These are phyloP conservation scores for Pandemis heparana DNA, from an alignment of 2,888 invertebrate species.

Conservation along the genomic window DNA sequence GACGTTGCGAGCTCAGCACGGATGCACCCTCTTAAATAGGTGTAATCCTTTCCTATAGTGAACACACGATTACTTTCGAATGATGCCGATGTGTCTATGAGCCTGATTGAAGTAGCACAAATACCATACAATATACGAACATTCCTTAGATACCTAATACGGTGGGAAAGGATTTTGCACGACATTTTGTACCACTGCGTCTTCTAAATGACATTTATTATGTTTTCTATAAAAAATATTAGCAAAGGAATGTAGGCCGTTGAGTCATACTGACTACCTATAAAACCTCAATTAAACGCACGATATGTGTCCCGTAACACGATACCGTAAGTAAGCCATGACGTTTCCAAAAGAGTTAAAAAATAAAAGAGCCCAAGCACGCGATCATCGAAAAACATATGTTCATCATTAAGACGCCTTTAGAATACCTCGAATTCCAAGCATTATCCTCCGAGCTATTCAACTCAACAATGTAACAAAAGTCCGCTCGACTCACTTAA, in stretches of 20 bases:
- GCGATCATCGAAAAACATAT: conserved; percentile 68
- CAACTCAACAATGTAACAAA: conserved; percentile 66
- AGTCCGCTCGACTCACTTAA: conserved; percentile 82
- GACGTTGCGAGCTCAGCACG: too few relatives aligned
- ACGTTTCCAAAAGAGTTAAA: conserved; percentile 50
- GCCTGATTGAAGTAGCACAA: too few relatives aligned
- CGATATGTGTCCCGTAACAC: conserved; percentile 50
- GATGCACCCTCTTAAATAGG: too few relatives aligned
- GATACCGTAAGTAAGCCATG: conserved; percentile 51
- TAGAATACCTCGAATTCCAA: conserved; percentile 76
- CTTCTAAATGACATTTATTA: neutral
- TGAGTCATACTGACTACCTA: conserved; percentile 10
- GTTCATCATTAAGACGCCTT: conserved; percentile 74
- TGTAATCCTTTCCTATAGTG: too few relatives aligned
- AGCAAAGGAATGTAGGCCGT: neutral
- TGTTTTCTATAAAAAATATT: neutral
- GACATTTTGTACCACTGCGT: neutral
- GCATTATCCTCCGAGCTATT: conserved; percentile 64
- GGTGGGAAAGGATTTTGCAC: too few relatives aligned
- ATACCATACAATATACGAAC: too few relatives aligned
- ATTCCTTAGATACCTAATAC: too few relatives aligned
- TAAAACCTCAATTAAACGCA: conserved; percentile 45
- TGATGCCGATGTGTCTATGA: too few relatives aligned
- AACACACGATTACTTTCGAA: too few relatives aligned
- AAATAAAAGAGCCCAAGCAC: conserved; percentile 61